These are phyloP conservation scores for Carposina sasakii DNA, from an alignment of 1,140 invertebrate species.

Conservation along the genomic window DNA sequence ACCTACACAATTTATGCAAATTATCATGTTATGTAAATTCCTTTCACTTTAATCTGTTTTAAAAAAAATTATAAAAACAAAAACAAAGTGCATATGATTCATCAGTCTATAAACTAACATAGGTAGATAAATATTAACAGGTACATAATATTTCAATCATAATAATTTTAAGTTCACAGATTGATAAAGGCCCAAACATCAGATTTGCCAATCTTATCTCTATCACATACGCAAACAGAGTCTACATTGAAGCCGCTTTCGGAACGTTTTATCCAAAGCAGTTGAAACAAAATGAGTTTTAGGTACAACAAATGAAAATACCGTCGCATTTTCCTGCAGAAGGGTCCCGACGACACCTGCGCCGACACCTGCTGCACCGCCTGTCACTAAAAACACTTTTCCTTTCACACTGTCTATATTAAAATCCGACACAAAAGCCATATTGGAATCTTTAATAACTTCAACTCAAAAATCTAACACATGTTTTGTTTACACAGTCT, in stretches of 20 bases:
- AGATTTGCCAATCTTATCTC: no score
- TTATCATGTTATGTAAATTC: no score
- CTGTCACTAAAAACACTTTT: slow-evolving; percentile 57
- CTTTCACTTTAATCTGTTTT: no score
- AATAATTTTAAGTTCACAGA: neutral
- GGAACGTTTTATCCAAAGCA: neutral
- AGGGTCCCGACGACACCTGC: slow-evolving; percentile 42
- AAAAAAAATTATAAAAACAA: no score
- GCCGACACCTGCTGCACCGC: slow-evolving; percentile 51
- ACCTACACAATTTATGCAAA: no score
- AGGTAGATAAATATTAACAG: neutral
- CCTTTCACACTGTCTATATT: no score
- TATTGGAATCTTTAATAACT: slow-evolving; percentile 1
- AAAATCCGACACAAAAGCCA: slow-evolving; percentile 10
- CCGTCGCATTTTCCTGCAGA: slow-evolving; percentile 47
- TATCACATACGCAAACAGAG: no score
- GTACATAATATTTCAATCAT: neutral
- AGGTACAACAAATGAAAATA: slow-evolving; percentile 19
- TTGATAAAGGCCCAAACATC: no score
- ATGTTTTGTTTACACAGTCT: no score
- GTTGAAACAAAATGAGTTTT: neutral
- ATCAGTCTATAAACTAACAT: neutral
- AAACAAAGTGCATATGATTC: no score
- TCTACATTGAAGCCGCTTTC: no score
- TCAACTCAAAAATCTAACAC: no score